These are phyloP conservation scores for Zaprionus taronus DNA, from an alignment of 1,140 invertebrate species.

Conservation along the genomic window DNA sequence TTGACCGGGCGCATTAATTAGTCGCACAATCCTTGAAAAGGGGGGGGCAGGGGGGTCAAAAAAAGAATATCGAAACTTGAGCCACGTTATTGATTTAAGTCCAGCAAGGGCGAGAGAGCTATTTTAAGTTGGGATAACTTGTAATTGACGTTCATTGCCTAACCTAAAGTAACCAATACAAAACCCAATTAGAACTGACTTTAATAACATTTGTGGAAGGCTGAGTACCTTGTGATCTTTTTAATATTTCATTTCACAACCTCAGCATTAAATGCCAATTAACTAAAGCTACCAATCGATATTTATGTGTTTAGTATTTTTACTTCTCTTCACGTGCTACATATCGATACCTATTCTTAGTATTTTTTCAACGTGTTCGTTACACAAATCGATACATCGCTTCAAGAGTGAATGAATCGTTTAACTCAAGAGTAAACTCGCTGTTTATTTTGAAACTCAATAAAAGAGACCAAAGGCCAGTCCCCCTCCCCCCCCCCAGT, in stretches of 20 bases:
- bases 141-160: not conserved
- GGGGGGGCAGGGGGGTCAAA: not conserved
- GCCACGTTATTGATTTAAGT: not conserved
- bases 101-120: not conserved
- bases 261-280: not conserved
- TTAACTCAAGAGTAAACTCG: not conserved
- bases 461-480: not conserved
- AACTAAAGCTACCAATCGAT: not conserved
- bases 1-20: slow-evolving; percentile 40
- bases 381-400: not conserved
- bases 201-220: no score
- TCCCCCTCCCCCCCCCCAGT: not conserved
- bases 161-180: not conserved
- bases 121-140: not conserved
- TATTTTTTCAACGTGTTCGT: no score
- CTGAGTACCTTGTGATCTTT: no score
- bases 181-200: no score
- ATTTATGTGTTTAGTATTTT: not conserved
- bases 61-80: not conserved
- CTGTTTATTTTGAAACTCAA: no score
- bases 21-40: not conserved
- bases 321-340: no score
- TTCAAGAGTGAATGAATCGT: not conserved
- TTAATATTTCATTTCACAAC: no score
- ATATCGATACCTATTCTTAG: no score